phyloP scores from a whole-genome alignment of 1,140 invertebrate genomes.

The Orius insidiosus region DNA sequence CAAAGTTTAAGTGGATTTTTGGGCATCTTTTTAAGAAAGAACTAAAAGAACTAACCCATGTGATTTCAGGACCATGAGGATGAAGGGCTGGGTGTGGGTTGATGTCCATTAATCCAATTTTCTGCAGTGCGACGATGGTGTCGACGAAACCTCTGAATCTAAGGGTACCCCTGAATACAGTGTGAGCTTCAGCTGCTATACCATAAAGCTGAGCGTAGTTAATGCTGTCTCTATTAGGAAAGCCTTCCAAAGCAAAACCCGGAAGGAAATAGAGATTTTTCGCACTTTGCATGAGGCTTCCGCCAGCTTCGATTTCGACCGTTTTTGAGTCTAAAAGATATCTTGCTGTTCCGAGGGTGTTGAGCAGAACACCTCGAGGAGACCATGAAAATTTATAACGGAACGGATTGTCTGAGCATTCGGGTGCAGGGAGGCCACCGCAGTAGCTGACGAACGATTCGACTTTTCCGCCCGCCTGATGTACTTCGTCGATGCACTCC shows the following conservation, averaged over 20 bases:
- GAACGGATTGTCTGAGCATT: conserved; percentile 83
- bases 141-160: conserved; percentile 80
- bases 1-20: no score
- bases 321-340: conserved; percentile 73
- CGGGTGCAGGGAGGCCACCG: conserved; percentile 88
- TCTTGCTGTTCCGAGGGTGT: conserved; percentile 73
- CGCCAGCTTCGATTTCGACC: conserved; percentile 72
- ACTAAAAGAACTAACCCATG: conserved; percentile 53
- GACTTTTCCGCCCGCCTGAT: conserved; percentile 43
- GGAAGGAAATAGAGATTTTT: conserved; percentile 77
- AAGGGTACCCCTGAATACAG: conserved; percentile 79
- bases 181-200: conserved; percentile 59
- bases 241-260: conserved; percentile 91
- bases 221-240: conserved; percentile 88
- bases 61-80: conserved; percentile 85
- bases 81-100: conserved; percentile 76
- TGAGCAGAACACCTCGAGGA: conserved; percentile 75
- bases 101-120: conserved; percentile 73
- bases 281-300: conserved; percentile 64
- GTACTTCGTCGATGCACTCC: conserved; percentile 88
- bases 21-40: no score
- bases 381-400: conserved; percentile 98
- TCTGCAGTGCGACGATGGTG: conserved; percentile 66
- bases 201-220: conserved; percentile 78
- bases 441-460: conserved; percentile 89